phyloP scores from a whole-genome alignment of 1,140 invertebrate genomes.

The Magallana gigas region DNA sequence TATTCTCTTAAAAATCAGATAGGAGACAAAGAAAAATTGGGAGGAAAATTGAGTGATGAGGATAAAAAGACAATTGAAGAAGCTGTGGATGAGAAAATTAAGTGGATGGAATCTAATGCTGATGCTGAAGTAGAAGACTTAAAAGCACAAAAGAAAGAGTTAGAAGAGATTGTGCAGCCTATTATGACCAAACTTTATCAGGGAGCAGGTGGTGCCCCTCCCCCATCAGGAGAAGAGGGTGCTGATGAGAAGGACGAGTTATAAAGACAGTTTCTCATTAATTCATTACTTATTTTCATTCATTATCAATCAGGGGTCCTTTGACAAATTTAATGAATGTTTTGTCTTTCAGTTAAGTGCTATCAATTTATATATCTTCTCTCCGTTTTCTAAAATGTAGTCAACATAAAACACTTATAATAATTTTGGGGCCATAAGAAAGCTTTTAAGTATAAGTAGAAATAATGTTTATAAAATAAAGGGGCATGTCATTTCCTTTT shows the following conservation, averaged over 20 bases:
- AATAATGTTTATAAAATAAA: background rate
- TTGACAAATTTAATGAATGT: background rate
- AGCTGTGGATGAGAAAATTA: constrained; percentile 97
- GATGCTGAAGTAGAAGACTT: constrained; percentile 96
- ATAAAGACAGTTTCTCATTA: constrained; percentile 59
- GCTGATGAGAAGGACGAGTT: constrained; percentile 69
- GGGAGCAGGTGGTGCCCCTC: constrained; percentile 75
- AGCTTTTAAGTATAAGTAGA: background rate
- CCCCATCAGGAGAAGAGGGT: constrained; percentile 49
- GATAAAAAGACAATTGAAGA: constrained; percentile 97
- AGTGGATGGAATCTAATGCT: constrained; percentile 98
- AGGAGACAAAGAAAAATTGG: constrained; percentile 98
- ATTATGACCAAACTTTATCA: constrained; percentile 99
- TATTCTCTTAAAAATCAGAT: constrained; percentile 99
- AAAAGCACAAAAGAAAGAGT: constrained; percentile 97
- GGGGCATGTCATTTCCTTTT: background rate
- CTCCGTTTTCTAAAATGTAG: too few species aligned
- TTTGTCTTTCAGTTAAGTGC: background rate
- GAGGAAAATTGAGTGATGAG: constrained; percentile 92
- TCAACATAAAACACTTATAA: too few species aligned
- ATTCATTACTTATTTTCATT: constrained; percentile 28
- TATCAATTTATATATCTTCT: too few species aligned
- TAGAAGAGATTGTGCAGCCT: constrained; percentile 97
- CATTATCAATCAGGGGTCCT: background rate
- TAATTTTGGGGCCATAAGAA: too few species aligned